Conservation (phyloP, 1,140 invertebrate genomes). For the Hesperophylax magnus region DNA sequence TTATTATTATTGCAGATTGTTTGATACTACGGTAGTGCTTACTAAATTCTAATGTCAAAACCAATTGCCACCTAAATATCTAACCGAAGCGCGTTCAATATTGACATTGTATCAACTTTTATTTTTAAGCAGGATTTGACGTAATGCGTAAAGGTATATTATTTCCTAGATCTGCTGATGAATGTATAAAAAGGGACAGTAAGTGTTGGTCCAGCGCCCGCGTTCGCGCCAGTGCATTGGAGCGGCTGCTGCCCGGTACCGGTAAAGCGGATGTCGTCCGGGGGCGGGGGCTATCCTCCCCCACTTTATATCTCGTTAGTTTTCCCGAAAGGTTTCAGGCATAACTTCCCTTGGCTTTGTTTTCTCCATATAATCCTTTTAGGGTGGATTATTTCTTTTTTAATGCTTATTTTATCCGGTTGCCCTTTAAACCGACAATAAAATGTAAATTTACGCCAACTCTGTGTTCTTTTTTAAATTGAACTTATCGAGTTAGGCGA, state of each 20-base stretch:
- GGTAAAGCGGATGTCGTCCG: neutral
- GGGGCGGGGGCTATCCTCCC: neutral
- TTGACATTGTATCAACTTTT: too few species aligned
- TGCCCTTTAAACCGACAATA: constrained; percentile 2
- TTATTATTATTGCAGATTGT: too few species aligned
- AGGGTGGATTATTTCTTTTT: constrained; percentile 30
- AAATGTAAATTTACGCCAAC: constrained; percentile 29
- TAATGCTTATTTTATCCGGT: constrained; percentile 37
- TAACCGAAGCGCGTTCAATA: too few species aligned
- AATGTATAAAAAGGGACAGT: too few species aligned
- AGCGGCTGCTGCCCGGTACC: too few species aligned
- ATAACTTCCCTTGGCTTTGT: constrained; percentile 37
- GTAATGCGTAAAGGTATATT: too few species aligned
- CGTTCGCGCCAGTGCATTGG: neutral
- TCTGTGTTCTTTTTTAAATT: constrained; percentile 17
- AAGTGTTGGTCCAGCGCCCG: neutral
- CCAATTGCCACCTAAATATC: too few species aligned
- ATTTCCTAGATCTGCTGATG: too few species aligned
- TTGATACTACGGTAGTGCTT: too few species aligned
- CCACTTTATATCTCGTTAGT: constrained; percentile 27
- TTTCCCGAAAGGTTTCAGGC: constrained; percentile 29
- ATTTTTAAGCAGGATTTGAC: too few species aligned
- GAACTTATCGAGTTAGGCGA: constrained; percentile 5
- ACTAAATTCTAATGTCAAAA: too few species aligned
- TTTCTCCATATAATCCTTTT: constrained; percentile 36